Conservation (phyloP, 2,797 vertebrate genomes). For the Pangasius sanitwongsei region DNA sequence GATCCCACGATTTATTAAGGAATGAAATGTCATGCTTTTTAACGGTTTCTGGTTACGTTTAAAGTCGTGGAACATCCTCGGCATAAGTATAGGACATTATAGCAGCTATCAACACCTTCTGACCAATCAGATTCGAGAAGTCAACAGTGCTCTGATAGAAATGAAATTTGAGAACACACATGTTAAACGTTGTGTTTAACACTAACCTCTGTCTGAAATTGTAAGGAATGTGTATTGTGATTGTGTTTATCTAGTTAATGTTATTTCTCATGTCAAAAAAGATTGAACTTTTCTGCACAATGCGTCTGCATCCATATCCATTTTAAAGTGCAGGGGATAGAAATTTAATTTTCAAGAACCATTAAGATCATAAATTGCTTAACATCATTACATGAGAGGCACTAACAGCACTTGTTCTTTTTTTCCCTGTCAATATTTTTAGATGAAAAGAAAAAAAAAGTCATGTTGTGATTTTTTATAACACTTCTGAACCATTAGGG, state of each 20-base stretch:
- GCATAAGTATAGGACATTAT: neutral
- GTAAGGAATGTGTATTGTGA: neutral
- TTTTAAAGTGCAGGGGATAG: neutral
- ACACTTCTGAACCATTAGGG: constrained; percentile 9
- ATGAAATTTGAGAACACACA: neutral
- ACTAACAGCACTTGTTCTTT: neutral
- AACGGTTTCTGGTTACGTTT: neutral
- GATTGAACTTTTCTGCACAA: neutral
- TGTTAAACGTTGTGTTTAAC: neutral
- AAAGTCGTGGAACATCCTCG: neutral
- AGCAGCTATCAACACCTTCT: neutral
- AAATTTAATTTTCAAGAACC: neutral
- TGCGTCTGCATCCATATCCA: neutral
- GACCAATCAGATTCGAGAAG: neutral
- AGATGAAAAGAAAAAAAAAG: neutral
- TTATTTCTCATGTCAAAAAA: neutral
- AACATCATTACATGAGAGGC: neutral
- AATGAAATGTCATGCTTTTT: neutral
- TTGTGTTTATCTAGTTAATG: neutral
- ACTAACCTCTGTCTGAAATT: neutral
- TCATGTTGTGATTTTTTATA: neutral
- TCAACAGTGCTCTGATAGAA: too few relatives aligned
- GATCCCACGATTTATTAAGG: neutral
- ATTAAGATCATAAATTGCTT: neutral
- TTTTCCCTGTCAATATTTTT: neutral